Percentiles rank a stretch among this genome's conserved stretches.
phyloP scores from a whole-genome alignment of 2,797 vertebrate genomes.

The Alauda arvensis region DNA sequence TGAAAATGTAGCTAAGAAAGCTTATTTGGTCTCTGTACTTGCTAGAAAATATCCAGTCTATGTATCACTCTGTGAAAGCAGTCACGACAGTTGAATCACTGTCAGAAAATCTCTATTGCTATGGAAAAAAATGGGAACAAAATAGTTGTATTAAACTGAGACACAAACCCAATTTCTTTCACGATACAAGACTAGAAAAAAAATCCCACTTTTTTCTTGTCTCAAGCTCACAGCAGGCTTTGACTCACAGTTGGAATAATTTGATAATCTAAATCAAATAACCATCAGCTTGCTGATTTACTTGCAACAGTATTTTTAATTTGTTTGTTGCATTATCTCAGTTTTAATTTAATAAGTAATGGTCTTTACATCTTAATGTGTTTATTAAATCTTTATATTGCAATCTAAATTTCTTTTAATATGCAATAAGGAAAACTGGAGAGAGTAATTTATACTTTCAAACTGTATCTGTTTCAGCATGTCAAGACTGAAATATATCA shows the following conservation, averaged over 20 bases:
- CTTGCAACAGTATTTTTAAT: not conserved
- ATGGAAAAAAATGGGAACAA: not conserved
- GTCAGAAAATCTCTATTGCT: not conserved
- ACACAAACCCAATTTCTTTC: not conserved
- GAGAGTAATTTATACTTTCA: not conserved
- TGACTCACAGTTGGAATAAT: not conserved
- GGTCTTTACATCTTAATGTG: not conserved
- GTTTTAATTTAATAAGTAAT: conserved; percentile 21
- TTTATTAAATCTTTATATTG: conserved; percentile 15
- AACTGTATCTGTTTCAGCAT: not conserved
- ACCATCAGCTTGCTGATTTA: not conserved
- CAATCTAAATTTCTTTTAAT: not conserved
- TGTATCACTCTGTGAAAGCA: not conserved
- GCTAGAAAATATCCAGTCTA: not conserved
- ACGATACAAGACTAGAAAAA: not conserved
- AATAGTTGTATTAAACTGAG: not conserved
- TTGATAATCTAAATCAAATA: conserved; percentile 22
- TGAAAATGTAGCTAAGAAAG: not conserved
- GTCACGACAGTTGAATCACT: not conserved
- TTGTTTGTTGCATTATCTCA: conserved; percentile 2
- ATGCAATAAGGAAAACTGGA: not conserved
- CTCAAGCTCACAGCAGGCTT: not conserved
- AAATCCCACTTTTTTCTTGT: not conserved
- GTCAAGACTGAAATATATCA: not conserved
- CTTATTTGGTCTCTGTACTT: not conserved